phyloP scores from a whole-genome alignment of 2,888 invertebrate genomes.

The Ischnus inquisitorius region DNA sequence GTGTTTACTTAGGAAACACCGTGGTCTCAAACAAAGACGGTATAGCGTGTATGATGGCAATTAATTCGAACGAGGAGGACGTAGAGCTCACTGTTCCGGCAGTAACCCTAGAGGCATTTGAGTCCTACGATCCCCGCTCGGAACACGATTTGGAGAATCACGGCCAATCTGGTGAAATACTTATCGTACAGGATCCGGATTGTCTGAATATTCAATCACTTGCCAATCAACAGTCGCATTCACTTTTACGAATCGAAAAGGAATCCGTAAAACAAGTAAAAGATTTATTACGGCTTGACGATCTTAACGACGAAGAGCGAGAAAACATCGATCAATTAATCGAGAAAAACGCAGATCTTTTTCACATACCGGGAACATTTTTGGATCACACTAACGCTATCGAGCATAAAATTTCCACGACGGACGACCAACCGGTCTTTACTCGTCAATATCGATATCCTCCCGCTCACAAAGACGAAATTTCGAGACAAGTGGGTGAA shows the following conservation, averaged over 20 bases:
- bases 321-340: background rate
- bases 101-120: too few species aligned
- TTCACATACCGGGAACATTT: slow-evolving; percentile 1
- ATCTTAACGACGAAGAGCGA: slow-evolving; percentile 19
- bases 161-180: too few species aligned
- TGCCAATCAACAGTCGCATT: too few species aligned
- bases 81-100: background rate
- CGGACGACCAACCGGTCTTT: slow-evolving; percentile 29
- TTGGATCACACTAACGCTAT: slow-evolving; percentile 16
- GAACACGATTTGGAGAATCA: too few species aligned
- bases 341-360: background rate
- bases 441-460: slow-evolving; percentile 42
- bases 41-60: slow-evolving; percentile 13
- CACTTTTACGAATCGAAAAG: background rate
- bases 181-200: too few species aligned
- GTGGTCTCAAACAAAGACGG: background rate
- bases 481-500: background rate
- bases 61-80: slow-evolving; percentile 5
- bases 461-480: slow-evolving; percentile 34
- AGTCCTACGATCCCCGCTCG: too few species aligned
- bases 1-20: slow-evolving; percentile 21
- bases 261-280: background rate
- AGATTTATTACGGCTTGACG: slow-evolving; percentile 4
- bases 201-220: too few species aligned
- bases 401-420: slow-evolving; percentile 19